Evolutionary conservation across 2,797 vertebrate species (phyloP), one percentile per base, ranked within the genome.

Genomic region (Alfaro cultratus): DNA sequence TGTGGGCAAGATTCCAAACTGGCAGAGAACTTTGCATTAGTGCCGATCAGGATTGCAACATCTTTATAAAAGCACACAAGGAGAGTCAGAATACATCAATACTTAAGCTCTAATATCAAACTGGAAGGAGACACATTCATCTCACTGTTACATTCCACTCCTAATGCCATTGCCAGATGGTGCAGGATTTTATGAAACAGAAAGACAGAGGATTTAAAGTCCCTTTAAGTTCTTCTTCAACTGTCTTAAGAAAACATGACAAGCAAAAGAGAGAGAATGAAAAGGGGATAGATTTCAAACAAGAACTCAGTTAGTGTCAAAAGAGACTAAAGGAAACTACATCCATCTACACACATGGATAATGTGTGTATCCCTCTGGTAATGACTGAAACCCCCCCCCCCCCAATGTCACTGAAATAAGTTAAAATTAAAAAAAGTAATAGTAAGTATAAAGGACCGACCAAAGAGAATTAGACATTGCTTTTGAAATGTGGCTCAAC

Each of bases 1-100:
- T 76, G 81, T 86, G 89, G 31, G 81, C 83, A 84, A 55, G 83
- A 80, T 72, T 83, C 79, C 74, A 81, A 80, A 87, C 13, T 85
- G 85, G 86, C 73, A 80, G 84, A 83, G 84, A 89, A 81, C 68
- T 80, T 80, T 31, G 80, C 74, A 41, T 76, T 0, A 0, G 21
- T 47, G 26, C 62, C 46, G 51, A 75, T 39, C 5, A 43, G 60
- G 47, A 82, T 73, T 68, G 53, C 47, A 5, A 26, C 81, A 64
- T 62, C 39, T 34, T 85, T 76, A 12, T 78, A 67, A 77, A 78
- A 75, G 12, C 45, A 34, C 53, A 82, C n/a, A 47, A n/a, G 75
- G 60, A 75, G 29, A 78, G 70, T 82, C 2, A 77, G 41, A 77
- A 74, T 77, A 45, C 71, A 80, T 55, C 39, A 29, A 67, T 57